These are phyloP conservation scores for Polydrusus pterygomalis DNA, from an alignment of 2,888 invertebrate species.

Conservation along the genomic window DNA sequence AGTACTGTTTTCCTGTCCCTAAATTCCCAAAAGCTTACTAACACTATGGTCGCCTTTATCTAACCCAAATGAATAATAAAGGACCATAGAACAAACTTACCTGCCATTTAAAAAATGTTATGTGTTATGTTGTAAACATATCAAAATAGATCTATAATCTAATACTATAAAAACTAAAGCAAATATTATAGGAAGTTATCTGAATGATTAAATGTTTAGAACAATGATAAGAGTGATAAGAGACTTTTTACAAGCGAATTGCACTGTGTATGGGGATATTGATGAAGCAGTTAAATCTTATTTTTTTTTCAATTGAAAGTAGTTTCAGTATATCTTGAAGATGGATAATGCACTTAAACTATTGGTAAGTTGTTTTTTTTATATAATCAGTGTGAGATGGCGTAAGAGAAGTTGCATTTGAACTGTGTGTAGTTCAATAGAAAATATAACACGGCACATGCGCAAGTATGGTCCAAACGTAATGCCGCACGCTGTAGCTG, in stretches of 20 bases:
- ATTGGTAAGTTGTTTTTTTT: slow-evolving; percentile 26
- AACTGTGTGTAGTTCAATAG: not conserved
- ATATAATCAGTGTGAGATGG: not conserved
- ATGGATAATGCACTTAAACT: slow-evolving; percentile 7
- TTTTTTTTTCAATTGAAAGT: slow-evolving; percentile 36
- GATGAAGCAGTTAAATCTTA: slow-evolving; percentile 34
- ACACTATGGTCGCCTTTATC: not conserved
- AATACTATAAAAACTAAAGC: slow-evolving; percentile 27
- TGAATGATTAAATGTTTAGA: slow-evolving; percentile 47
- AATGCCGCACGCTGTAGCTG: too few species aligned
- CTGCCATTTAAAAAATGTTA: not conserved
- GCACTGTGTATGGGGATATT: slow-evolving; percentile 7
- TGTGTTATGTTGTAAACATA: slow-evolving; percentile 18
- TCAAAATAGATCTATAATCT: slow-evolving; percentile 1
- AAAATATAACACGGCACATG: not conserved
- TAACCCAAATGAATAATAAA: not conserved
- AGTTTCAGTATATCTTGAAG: not conserved
- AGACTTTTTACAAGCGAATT: not conserved
- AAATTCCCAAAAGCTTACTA: too few species aligned
- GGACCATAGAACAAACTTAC: not conserved
- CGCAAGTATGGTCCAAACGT: not conserved
- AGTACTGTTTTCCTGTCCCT: too few species aligned
- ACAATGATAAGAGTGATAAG: slow-evolving; percentile 44
- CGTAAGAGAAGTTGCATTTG: not conserved
- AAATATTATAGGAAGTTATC: slow-evolving; percentile 34